Evolutionary conservation across 1,140 invertebrate species (phyloP).

Genomic region (Lethrus apterus): DNA sequence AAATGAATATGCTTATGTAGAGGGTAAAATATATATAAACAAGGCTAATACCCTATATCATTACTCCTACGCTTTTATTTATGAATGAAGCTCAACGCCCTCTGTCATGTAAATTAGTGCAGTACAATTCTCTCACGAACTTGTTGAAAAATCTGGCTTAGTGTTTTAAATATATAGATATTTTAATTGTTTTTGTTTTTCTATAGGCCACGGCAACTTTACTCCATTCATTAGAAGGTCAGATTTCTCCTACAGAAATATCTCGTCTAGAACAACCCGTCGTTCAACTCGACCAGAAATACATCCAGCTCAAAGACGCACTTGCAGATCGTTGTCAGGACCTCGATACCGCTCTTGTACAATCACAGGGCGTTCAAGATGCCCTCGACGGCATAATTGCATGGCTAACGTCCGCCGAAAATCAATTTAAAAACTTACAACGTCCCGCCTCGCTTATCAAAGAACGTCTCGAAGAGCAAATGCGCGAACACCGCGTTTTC

Average conservation of each 20-base stretch:
- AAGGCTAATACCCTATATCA: too few species aligned
- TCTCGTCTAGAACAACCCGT: constrained; percentile 73
- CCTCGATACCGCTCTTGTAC: constrained; percentile 80
- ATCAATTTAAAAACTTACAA: constrained; percentile 61
- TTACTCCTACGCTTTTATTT: too few species aligned
- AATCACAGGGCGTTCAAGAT: constrained; percentile 91
- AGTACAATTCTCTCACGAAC: too few species aligned
- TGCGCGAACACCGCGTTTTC: constrained; percentile 51
- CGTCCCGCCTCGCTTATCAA: constrained; percentile 79
- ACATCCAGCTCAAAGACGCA: constrained; percentile 62
- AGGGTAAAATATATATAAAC: too few species aligned
- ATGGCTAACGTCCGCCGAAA: constrained; percentile 82
- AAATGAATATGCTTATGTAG: too few species aligned
- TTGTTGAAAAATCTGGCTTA: too few species aligned
- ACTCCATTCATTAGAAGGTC: constrained; percentile 68
- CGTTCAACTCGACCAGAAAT: constrained; percentile 66
- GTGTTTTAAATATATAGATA: too few species aligned
- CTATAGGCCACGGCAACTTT: constrained; percentile 59
- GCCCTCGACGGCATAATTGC: constrained; percentile 75
- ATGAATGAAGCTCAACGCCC: too few species aligned
- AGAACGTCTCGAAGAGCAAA: constrained; percentile 83
- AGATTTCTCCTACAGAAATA: constrained; percentile 68
- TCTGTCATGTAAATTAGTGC: too few species aligned
- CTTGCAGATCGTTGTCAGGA: constrained; percentile 73
- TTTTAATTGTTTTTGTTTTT: too few species aligned